Conservation (phyloP, 2,888 invertebrate species). For the Brenthis daphne region DNA sequence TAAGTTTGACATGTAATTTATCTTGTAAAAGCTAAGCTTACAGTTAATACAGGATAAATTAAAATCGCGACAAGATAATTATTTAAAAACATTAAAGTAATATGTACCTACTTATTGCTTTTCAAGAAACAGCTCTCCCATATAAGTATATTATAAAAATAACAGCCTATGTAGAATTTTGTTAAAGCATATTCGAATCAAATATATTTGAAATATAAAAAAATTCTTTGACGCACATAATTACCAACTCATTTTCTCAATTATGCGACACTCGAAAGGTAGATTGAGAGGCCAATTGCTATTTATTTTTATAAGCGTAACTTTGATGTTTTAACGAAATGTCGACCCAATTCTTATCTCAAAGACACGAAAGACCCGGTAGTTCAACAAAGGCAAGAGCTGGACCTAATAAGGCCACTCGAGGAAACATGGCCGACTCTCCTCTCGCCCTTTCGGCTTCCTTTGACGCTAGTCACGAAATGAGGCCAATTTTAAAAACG, state of each 20-base stretch:
- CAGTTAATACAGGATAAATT: not conserved
- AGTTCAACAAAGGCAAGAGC: conserved; percentile 69
- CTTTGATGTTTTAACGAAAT: conserved; percentile 69
- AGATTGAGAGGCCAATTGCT: conserved; percentile 20
- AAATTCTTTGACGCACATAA: conserved; percentile 16
- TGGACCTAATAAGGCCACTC: conserved; percentile 75
- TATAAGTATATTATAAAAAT: too few species aligned
- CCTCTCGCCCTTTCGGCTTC: conserved; percentile 56
- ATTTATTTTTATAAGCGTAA: conserved; percentile 31
- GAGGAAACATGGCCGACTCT: conserved; percentile 56
- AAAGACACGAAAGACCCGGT: conserved; percentile 68
- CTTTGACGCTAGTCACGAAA: conserved; percentile 64
- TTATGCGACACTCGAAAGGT: conserved; percentile 9
- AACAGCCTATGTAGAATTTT: too few species aligned
- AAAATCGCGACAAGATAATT: not conserved
- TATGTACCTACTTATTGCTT: not conserved
- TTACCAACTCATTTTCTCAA: conserved; percentile 14
- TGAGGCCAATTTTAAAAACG: conserved; percentile 72
- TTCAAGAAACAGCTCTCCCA: too few species aligned
- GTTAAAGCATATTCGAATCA: too few species aligned
- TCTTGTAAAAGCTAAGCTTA: not conserved
- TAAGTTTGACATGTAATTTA: conserved; percentile 24
- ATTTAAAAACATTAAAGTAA: not conserved
- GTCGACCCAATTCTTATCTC: conserved; percentile 75
- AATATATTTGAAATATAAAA: conserved; percentile 1